Conservation (phyloP, 2,888 invertebrate species). For the Tribolium freemani region DNA sequence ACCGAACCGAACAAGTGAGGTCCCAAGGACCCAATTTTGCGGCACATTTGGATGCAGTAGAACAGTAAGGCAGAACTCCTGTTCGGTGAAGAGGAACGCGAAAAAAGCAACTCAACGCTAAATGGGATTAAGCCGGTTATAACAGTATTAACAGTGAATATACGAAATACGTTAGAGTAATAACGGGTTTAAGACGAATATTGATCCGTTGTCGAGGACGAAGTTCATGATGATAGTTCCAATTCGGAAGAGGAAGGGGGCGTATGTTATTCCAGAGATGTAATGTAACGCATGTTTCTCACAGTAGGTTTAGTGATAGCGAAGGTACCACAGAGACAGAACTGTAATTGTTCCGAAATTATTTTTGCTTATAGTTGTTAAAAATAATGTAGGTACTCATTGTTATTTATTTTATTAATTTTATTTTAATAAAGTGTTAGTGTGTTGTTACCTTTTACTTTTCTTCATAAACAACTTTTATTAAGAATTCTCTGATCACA, state of each 20-base stretch:
- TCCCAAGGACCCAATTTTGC: conserved; percentile 71
- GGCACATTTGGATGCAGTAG: conserved; percentile 72
- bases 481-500: too few species aligned
- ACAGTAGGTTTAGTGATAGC: conserved; percentile 66
- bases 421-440: conserved; percentile 22
- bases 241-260: conserved; percentile 63
- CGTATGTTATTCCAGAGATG: conserved; percentile 64
- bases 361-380: conserved; percentile 32
- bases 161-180: conserved; percentile 45
- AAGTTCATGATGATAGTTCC: conserved; percentile 46
- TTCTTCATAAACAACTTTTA: too few species aligned
- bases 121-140: conserved; percentile 26
- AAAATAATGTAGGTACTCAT: conserved; percentile 8
- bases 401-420: conserved; percentile 32
- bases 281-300: conserved; percentile 69
- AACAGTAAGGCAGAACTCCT: conserved; percentile 69
- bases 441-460: neutral
- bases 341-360: conserved; percentile 45
- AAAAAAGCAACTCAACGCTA: conserved; percentile 49
- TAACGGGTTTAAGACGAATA: conserved; percentile 47
- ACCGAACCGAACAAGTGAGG: conserved; percentile 72
- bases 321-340: conserved; percentile 59
- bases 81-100: conserved; percentile 66
- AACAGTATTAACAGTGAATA: conserved; percentile 36
- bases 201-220: conserved; percentile 54